These are phyloP conservation scores for Pseudochirops corinnae DNA, from an alignment of 2,797 vertebrate species.

Conservation along the genomic window DNA sequence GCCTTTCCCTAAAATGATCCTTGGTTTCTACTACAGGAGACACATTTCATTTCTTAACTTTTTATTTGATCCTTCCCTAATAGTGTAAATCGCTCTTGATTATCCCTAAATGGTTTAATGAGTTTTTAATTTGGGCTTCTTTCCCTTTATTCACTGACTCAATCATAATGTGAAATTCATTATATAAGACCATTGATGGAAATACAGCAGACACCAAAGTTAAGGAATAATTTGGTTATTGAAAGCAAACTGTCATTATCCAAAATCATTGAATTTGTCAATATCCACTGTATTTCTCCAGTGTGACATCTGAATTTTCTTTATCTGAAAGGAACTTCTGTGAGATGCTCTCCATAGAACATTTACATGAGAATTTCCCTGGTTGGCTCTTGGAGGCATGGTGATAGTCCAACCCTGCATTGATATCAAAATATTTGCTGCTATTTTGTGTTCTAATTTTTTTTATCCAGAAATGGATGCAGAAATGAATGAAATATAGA, in stretches of 20 bases:
- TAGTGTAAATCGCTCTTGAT: neutral
- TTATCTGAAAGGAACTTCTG: neutral
- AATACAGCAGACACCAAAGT: neutral
- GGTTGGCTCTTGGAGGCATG: neutral
- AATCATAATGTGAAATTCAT: neutral
- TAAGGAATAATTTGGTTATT: neutral
- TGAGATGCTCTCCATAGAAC: neutral
- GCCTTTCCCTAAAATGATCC: neutral
- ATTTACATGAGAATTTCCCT: neutral
- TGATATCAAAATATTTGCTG: neutral
- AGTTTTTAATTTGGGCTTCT: neutral
- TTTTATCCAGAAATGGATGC: neutral
- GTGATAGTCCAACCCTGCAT: neutral
- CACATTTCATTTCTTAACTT: neutral
- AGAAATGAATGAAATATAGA: neutral
- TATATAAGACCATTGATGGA: neutral
- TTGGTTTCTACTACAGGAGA: neutral
- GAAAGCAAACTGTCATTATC: neutral
- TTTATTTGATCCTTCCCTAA: neutral
- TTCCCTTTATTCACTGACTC: neutral
- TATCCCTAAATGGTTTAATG: neutral
- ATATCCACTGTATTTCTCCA: neutral
- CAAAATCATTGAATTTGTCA: neutral
- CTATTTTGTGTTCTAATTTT: neutral
- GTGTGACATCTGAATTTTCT: neutral